These are phyloP conservation scores for Galeopterus variegatus DNA, from an alignment of 2,113 vertebrate species.

Conservation along the genomic window DNA sequence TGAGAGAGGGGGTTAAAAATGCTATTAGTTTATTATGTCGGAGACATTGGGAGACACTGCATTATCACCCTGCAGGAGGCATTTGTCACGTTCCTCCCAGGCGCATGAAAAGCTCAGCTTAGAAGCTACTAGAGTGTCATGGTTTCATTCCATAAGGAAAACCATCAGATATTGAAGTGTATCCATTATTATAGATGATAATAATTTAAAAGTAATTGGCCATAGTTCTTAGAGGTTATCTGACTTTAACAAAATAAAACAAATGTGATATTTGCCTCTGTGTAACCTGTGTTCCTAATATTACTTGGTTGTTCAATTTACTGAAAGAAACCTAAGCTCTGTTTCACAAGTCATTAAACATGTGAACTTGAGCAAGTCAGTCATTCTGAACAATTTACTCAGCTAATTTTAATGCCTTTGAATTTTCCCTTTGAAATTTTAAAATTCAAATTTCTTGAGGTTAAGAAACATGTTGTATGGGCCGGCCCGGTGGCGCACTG, in stretches of 20 bases:
- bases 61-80: neutral
- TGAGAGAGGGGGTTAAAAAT: neutral
- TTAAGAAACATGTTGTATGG: neutral
- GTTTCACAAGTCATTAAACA: conserved; percentile 10
- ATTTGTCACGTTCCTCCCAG: neutral
- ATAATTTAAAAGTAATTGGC: neutral
- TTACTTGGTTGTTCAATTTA: neutral
- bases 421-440: neutral
- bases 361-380: neutral
- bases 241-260: neutral
- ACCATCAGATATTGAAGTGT: too few relatives aligned
- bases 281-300: neutral
- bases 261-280: neutral
- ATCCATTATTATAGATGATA: neutral
- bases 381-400: neutral
- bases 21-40: neutral
- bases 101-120: neutral
- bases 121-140: neutral
- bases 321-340: neutral
- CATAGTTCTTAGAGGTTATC: neutral
- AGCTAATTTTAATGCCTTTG: neutral
- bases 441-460: conserved; percentile 23
- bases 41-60: neutral
- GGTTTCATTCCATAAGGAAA: neutral
- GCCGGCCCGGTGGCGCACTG: too few relatives aligned